Percentiles rank a stretch among this genome's conserved stretches.
Conservation (phyloP, 1,140 invertebrate genomes). For the Drosophila tsacasi region DNA sequence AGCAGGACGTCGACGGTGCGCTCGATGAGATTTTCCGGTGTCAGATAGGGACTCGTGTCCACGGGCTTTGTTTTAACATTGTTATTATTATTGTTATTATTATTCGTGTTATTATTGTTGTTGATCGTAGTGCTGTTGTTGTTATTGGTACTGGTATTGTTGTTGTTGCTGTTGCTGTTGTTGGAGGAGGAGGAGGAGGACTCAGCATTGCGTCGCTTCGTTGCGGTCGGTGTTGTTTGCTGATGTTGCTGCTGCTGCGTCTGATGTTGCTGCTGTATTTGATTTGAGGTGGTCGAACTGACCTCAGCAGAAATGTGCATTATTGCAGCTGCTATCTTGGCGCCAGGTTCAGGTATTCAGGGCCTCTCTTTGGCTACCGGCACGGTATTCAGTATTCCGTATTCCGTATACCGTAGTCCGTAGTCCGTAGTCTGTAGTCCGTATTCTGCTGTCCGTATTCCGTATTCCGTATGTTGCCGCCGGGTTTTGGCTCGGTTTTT, state of each 20-base stretch:
- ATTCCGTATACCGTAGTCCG: background rate
- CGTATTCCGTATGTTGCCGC: slow-evolving; percentile 24
- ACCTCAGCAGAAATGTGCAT: slow-evolving; percentile 91
- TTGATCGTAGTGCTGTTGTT: slow-evolving; percentile 48
- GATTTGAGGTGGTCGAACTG: slow-evolving; percentile 87
- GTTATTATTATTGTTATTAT: slow-evolving; percentile 55
- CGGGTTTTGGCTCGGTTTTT: slow-evolving; percentile 40
- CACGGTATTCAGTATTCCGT: slow-evolving; percentile 22
- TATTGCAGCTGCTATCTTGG: slow-evolving; percentile 64
- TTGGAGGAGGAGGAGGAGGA: slow-evolving; percentile 16
- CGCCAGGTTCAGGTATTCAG: slow-evolving; percentile 43
- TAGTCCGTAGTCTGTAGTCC: background rate
- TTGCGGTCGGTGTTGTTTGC: slow-evolving; percentile 65
- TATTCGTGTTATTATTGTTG: slow-evolving; percentile 63
- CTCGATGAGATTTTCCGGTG: slow-evolving; percentile 93
- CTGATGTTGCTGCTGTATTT: slow-evolving; percentile 70
- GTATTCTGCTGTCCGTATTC: background rate
- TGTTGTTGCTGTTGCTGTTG: slow-evolving; percentile 46
- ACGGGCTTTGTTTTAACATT: slow-evolving; percentile 69
- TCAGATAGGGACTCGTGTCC: slow-evolving; percentile 87
- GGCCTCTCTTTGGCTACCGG: slow-evolving; percentile 24
- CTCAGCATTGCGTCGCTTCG: slow-evolving; percentile 69
- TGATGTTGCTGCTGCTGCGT: slow-evolving; percentile 57
- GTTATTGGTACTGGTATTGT: slow-evolving; percentile 39
- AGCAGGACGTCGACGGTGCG: slow-evolving; percentile 92